Evolutionary conservation across 2,888 invertebrate species (phyloP).

Genomic region (Dioctria rufipes): DNA sequence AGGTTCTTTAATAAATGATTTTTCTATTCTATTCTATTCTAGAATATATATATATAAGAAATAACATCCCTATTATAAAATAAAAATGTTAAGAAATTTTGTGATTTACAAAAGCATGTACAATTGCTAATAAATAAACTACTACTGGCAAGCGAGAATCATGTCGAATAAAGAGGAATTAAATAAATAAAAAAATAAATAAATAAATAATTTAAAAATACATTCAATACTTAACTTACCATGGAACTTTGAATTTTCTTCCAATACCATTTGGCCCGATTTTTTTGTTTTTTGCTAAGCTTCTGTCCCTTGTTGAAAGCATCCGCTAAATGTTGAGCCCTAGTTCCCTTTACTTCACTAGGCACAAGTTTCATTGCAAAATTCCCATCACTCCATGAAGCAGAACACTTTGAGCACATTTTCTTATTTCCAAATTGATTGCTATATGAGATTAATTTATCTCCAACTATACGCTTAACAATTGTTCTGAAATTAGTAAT

Average conservation of each 20-base stretch:
- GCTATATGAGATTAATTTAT: slow-evolving; percentile 3
- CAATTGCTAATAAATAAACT: no score
- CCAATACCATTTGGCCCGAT: slow-evolving; percentile 52
- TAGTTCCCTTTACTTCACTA: slow-evolving; percentile 4
- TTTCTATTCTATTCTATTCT: no score
- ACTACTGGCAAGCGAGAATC: no score
- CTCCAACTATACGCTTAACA: neutral
- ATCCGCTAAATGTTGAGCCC: slow-evolving; percentile 45
- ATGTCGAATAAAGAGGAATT: no score
- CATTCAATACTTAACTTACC: slow-evolving; percentile 32
- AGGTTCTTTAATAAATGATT: no score
- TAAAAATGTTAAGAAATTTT: no score
- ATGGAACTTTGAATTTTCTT: slow-evolving; percentile 15
- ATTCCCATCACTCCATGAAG: slow-evolving; percentile 57
- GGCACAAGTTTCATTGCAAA: slow-evolving; percentile 43
- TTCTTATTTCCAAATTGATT: slow-evolving; percentile 45
- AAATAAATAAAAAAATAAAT: no score
- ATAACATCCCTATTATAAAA: no score
- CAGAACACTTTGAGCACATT: slow-evolving; percentile 59
- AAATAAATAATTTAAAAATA: no score
- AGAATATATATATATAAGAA: no score
- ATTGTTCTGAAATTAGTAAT: neutral
- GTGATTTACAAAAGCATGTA: no score
- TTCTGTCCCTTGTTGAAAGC: slow-evolving; percentile 15
- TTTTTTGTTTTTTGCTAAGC: slow-evolving; percentile 45